Conservation (phyloP, 2,113 vertebrate species). For the Varanus komodoensis region DNA sequence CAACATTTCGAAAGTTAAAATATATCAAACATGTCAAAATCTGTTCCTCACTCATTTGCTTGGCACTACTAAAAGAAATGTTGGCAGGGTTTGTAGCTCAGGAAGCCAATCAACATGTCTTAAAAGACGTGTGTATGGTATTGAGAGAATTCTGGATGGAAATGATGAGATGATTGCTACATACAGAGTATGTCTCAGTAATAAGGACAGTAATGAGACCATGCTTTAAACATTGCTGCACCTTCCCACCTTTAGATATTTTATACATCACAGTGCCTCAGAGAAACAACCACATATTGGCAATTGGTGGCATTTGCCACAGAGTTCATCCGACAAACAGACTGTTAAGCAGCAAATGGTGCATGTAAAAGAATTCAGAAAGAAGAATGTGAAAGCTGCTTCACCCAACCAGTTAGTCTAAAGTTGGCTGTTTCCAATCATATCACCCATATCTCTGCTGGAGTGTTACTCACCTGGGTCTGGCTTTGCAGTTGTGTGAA, state of each 20-base stretch:
- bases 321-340: constrained; percentile 10
- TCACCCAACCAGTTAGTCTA: not conserved
- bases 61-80: not conserved
- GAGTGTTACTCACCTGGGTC: not conserved
- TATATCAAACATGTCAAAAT: constrained; percentile 19
- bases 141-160: constrained; percentile 4
- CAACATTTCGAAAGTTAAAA: constrained; percentile 26
- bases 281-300: constrained; percentile 2
- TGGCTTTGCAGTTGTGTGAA: not conserved
- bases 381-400: not conserved
- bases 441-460: too few species aligned
- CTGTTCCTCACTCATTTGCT: not conserved
- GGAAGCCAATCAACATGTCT: not conserved
- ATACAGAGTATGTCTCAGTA: constrained; percentile 21
- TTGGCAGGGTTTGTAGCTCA: not conserved
- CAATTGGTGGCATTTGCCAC: not conserved
- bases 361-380: not conserved
- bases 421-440: not conserved
- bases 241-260: not conserved
- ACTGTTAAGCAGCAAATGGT: not conserved
- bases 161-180: not conserved
- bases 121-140: not conserved
- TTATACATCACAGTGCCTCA: constrained; percentile 10
- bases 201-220: not conserved
- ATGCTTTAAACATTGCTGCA: constrained; percentile 20